Base-by-base conservation (phyloP, 2,797 vertebrate species). In the Xenops minutus region DNA sequence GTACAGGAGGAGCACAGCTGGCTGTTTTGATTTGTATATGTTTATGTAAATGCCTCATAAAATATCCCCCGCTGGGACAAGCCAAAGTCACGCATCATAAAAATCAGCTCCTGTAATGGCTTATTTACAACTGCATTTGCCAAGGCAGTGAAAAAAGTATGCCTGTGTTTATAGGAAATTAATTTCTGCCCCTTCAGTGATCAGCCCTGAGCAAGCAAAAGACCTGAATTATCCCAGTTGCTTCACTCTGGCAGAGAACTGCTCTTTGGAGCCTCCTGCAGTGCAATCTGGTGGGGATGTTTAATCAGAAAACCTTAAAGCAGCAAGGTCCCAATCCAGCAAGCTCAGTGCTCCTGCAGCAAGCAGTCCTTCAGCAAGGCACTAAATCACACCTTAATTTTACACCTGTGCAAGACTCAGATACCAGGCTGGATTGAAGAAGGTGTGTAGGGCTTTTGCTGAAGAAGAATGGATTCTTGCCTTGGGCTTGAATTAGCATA, bases 131-230 rank as follows among this genome's bases (percentile, higher is more conserved):
- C 92, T 62, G 83, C 92, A 74, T 96, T 97, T 95, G 80, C 95
- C 93, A 95, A 96, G 95, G 95, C 93, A 80, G 68, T 93, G 87
- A 88, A 96, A 93, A 95, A 95, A 97, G 96, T 92, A 93, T 14
- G 82, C 96, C 97, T 96, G 94, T 97, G 97, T 98, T 97, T 98
- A 97, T 97, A 97, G 97, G 96, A 97, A 98, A 98, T 98, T 98
- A 98, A 98, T 98, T 98, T 97, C 97, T 97, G 91, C 94, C 97
- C 97, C 97, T 95, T 96, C 96, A 97, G 96, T 98, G 97, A 97
- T 97, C 97, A 97, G 96, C 96, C 94, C 95, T 96, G 96, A 96
- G 97, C 97, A 98, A 97, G 97, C 86, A 95, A 87, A 95, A 97
- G 97, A 97, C 97, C 97, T 97, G 97, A 98, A 96, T 97, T 96